Percentiles rank a stretch among this genome's conserved stretches.
phyloP scores from a whole-genome alignment of 2,888 invertebrate genomes.

The Eilema caniola region DNA sequence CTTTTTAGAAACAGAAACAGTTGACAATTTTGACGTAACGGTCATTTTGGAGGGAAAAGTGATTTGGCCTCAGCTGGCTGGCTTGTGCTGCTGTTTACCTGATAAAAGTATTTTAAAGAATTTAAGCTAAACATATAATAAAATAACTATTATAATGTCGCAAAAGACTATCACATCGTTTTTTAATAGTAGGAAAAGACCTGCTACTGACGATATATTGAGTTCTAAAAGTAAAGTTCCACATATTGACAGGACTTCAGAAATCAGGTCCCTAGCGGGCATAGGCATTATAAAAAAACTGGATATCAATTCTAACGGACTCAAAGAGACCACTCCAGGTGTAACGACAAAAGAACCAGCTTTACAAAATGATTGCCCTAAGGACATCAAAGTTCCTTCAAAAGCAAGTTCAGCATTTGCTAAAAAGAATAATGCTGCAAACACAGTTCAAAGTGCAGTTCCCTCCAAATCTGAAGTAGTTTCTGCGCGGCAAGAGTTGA shows the following conservation, averaged over 20 bases:
- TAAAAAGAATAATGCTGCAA: slow-evolving; percentile 71
- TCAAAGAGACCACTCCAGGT: slow-evolving; percentile 27
- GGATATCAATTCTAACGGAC: slow-evolving; percentile 36
- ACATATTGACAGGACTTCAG: slow-evolving; percentile 64
- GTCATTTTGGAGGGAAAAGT: slow-evolving; percentile 61
- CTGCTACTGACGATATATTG: slow-evolving; percentile 89
- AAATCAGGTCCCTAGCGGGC: slow-evolving; percentile 62
- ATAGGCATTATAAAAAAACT: slow-evolving; percentile 48
- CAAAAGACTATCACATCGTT: slow-evolving; percentile 92
- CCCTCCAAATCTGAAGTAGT: slow-evolving; percentile 71
- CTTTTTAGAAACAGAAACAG: no score
- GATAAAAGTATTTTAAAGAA: not conserved
- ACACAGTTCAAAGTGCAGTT: slow-evolving; percentile 57
- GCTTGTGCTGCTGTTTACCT: not conserved
- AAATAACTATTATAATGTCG: slow-evolving; percentile 85
- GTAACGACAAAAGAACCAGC: slow-evolving; percentile 19
- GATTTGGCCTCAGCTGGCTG: slow-evolving; percentile 6
- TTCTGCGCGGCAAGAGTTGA: slow-evolving; percentile 87
- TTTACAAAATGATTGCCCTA: slow-evolving; percentile 20
- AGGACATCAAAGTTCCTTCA: slow-evolving; percentile 24
- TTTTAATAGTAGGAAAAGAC: slow-evolving; percentile 92
- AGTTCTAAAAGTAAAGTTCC: slow-evolving; percentile 84
- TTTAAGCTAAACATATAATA: not conserved
- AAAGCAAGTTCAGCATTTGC: slow-evolving; percentile 59
- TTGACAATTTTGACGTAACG: slow-evolving; percentile 21